Percentiles rank a stretch among this genome's conserved stretches.
phyloP scores from a whole-genome alignment of 2,797 vertebrate genomes.

The Muscicapa comitata region DNA sequence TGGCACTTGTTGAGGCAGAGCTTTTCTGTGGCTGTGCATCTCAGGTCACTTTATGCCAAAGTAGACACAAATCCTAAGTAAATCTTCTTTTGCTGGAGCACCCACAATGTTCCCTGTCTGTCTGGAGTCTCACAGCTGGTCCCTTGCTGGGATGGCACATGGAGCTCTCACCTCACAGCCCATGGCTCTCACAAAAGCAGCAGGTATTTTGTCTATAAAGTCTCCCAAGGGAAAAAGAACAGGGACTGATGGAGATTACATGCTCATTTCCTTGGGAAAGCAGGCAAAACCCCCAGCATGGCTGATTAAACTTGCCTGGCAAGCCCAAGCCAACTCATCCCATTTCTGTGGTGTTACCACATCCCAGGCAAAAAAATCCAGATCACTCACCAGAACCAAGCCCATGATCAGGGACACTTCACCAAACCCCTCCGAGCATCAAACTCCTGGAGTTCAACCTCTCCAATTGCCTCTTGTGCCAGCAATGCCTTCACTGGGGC shows the following conservation, averaged over 20 bases:
- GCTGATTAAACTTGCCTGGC: background rate
- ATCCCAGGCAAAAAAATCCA: background rate
- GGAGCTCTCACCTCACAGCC: background rate
- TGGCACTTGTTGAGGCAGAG: background rate
- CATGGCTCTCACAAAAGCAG: background rate
- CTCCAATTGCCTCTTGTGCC: background rate
- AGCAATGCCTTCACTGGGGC: background rate
- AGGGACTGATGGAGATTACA: accelerated
- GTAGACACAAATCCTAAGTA: background rate
- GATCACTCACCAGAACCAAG: accelerated
- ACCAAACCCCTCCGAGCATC: background rate
- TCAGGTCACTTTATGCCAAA: background rate
- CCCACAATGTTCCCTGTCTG: accelerated
- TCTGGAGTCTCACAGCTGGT: background rate
- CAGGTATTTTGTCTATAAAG: background rate
- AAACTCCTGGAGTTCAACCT: background rate
- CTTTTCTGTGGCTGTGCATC: background rate
- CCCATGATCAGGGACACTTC: background rate
- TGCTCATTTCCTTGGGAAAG: background rate
- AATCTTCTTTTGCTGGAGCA: background rate
- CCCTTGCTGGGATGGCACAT: background rate
- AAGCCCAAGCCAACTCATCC: background rate
- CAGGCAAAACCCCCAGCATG: background rate
- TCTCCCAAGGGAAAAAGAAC: background rate
- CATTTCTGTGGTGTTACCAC: background rate